Percentiles rank a stretch among this genome's conserved stretches.
Evolutionary conservation across 2,888 invertebrate species (phyloP).

Genomic region (Tillus elongatus): DNA sequence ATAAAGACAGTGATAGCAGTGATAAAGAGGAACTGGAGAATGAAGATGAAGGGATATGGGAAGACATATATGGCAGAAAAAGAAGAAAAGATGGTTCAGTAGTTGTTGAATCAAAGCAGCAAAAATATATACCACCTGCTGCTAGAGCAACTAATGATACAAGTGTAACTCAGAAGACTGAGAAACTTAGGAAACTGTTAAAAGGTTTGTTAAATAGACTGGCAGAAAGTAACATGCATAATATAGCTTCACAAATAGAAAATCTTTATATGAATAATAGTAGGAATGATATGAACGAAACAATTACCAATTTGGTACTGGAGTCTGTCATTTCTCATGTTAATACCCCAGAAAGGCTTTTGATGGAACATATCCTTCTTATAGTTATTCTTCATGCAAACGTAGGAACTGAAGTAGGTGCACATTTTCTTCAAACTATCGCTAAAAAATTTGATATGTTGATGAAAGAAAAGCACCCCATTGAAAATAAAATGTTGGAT

Average conservation of each 20-base stretch:
- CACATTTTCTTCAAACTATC: slow-evolving; percentile 71
- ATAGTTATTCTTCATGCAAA: slow-evolving; percentile 80
- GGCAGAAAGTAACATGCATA: slow-evolving; percentile 80
- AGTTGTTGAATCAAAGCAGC: slow-evolving; percentile 40
- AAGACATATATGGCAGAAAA: slow-evolving; percentile 90
- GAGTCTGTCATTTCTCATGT: slow-evolving; percentile 58
- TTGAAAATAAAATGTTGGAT: slow-evolving; percentile 72
- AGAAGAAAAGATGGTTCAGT: slow-evolving; percentile 74
- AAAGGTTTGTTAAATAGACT: slow-evolving; percentile 84
- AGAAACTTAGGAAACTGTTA: slow-evolving; percentile 51
- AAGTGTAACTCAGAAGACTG: slow-evolving; percentile 30
- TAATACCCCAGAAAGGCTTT: slow-evolving; percentile 61
- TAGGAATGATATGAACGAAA: slow-evolving; percentile 73
- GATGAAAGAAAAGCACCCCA: slow-evolving; percentile 44
- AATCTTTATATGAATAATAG: slow-evolving; percentile 68
- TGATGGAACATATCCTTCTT: slow-evolving; percentile 77
- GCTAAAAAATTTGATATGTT: slow-evolving; percentile 57
- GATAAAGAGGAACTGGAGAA: slow-evolving; percentile 17
- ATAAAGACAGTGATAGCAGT: slow-evolving; percentile 15
- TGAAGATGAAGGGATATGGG: slow-evolving; percentile 51
- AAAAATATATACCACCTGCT: slow-evolving; percentile 78
- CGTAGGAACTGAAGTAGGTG: slow-evolving; percentile 81
- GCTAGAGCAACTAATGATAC: slow-evolving; percentile 48
- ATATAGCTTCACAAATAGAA: slow-evolving; percentile 71
- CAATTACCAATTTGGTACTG: slow-evolving; percentile 58